A percentile compares a stretch with the other conserved stretches of the same genome.
These are phyloP conservation scores for Lagria hirta DNA, from an alignment of 2,888 invertebrate species.

Conservation along the genomic window DNA sequence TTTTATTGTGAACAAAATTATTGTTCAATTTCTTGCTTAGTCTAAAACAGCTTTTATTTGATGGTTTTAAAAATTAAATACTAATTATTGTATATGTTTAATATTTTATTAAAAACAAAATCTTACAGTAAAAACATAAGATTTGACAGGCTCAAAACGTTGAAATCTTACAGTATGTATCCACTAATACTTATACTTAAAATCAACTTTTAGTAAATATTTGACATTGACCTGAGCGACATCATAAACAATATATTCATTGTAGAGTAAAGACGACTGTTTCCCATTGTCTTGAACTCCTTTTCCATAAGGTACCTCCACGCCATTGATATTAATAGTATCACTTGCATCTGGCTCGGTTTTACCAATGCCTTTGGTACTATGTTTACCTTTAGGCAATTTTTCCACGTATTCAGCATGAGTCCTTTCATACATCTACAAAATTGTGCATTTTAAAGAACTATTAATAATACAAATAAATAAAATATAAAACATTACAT, in stretches of 20 bases:
- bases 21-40: too few relatives aligned
- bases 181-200: slow-evolving; percentile 76
- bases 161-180: slow-evolving; percentile 10
- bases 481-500: slow-evolving; percentile 8
- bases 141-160: slow-evolving; percentile 6
- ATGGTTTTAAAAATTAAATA: too few relatives aligned
- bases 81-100: too few relatives aligned
- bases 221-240: slow-evolving; percentile 89
- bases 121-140: slow-evolving; percentile 2
- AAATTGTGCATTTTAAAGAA: slow-evolving; percentile 18
- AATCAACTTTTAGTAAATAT: slow-evolving; percentile 84
- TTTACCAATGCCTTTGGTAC: slow-evolving; percentile 83
- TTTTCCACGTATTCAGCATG: slow-evolving; percentile 73
- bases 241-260: slow-evolving; percentile 97
- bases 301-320: slow-evolving; percentile 77
- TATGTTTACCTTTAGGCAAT: slow-evolving; percentile 81
- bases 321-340: slow-evolving; percentile 62
- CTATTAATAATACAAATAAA: slow-evolving; percentile 16
- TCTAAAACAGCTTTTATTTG: too few relatives aligned
- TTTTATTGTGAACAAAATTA: too few relatives aligned
- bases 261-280: slow-evolving; percentile 72
- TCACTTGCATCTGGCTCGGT: slow-evolving; percentile 79
- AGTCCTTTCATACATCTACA: slow-evolving; percentile 71
- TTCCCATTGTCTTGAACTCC: slow-evolving; percentile 54
- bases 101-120: slow-evolving; percentile 2